These are phyloP conservation scores for Arizona elegans DNA, from an alignment of 2,113 vertebrate genomes.

Conservation along the genomic window DNA sequence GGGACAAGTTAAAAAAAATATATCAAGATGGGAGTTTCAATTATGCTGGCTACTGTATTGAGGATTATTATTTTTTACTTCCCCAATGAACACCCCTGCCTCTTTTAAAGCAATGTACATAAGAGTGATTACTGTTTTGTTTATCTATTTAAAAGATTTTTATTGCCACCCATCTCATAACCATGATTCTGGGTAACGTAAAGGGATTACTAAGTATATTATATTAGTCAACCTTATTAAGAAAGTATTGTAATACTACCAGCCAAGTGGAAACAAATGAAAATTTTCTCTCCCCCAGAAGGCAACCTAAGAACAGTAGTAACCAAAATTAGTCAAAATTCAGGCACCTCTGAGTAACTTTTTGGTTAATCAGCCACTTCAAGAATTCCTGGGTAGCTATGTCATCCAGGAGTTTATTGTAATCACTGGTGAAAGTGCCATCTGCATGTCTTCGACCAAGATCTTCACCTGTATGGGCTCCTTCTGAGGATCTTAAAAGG, in stretches of 20 bases:
- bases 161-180: background rate
- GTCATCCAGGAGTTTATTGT: conserved; percentile 90
- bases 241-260: background rate
- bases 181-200: background rate
- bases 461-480: conserved; percentile 64
- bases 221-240: background rate
- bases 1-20: background rate
- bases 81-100: background rate
- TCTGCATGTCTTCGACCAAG: conserved; percentile 87
- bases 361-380: conserved; percentile 91
- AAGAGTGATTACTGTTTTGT: background rate
- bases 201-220: background rate
- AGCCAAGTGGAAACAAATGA: background rate
- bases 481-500: conserved; percentile 75
- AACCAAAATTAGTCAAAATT: conserved; percentile 38
- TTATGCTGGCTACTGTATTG: background rate
- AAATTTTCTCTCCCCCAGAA: background rate
- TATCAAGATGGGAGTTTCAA: background rate
- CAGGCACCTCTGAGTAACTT: conserved; percentile 79
- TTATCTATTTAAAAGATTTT: background rate
- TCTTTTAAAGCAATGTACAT: background rate
- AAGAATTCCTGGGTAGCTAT: conserved; percentile 92
- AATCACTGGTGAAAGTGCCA: conserved; percentile 93
- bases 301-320: background rate
- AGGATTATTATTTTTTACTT: background rate